These are phyloP conservation scores for Elymnias hypermnestra DNA, from an alignment of 1,140 invertebrate species.

Conservation along the genomic window DNA sequence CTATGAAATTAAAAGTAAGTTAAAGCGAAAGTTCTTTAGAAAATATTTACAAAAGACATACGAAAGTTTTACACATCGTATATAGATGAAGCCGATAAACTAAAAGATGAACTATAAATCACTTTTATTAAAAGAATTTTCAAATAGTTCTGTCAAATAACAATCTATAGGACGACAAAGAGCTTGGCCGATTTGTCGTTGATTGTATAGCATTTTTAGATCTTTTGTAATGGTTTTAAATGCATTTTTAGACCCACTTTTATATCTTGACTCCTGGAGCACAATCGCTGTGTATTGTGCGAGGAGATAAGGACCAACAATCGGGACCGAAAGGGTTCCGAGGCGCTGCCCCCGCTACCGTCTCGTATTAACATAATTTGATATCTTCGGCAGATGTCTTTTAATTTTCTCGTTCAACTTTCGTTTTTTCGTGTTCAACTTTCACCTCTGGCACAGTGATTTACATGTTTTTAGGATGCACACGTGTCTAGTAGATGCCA, in stretches of 20 bases:
- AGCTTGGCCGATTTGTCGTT: conserved; percentile 65
- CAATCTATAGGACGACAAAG: conserved; percentile 44
- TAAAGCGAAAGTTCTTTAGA: neutral
- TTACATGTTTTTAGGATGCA: conserved; percentile 57
- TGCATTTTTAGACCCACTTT: conserved; percentile 34
- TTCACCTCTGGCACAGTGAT: conserved; percentile 65
- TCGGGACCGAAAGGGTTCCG: conserved; percentile 37
- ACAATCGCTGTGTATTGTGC: conserved; percentile 44
- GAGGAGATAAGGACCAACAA: conserved; percentile 45
- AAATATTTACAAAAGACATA: too few relatives aligned
- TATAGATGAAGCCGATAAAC: conserved; percentile 25
- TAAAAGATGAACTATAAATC: conserved; percentile 49
- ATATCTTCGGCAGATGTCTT: conserved; percentile 51
- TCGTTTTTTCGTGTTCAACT: conserved; percentile 68
- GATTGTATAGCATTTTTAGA: too few relatives aligned
- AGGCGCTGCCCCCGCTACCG: conserved; percentile 30
- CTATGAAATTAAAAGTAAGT: too few relatives aligned
- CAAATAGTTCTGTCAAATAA: conserved; percentile 48
- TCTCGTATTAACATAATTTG: conserved; percentile 49
- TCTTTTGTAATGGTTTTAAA: too few relatives aligned
- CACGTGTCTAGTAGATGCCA: conserved; percentile 43
- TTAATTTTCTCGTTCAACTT: conserved; percentile 71
- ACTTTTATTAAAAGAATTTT: conserved; percentile 37
- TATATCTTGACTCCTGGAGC: conserved; percentile 45
- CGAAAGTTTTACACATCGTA: conserved; percentile 14